These are phyloP conservation scores for Sycon ciliatum DNA, from an alignment of 37 sponge, comb jelly and placozoan genomes.

Conservation along the genomic window DNA sequence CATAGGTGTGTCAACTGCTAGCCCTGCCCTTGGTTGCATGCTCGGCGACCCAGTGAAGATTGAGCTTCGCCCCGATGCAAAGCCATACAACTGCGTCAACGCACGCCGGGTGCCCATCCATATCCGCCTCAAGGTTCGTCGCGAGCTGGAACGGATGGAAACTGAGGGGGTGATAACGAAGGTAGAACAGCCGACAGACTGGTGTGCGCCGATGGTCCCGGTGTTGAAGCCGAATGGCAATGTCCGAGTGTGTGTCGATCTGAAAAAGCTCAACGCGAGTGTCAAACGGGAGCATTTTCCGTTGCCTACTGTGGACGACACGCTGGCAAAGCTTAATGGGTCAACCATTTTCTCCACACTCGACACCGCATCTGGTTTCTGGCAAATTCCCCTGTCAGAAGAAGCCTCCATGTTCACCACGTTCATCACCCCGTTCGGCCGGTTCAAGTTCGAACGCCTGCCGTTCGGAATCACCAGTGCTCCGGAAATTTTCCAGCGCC, in stretches of 20 bases:
- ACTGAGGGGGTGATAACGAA: conserved; percentile 22
- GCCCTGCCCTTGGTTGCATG: too few species aligned
- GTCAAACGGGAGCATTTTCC: conserved; percentile 22
- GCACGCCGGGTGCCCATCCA: conserved; percentile 25
- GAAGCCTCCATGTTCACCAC: conserved; percentile 30
- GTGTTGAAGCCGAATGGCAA: conserved; percentile 13
- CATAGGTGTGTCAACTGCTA: too few species aligned
- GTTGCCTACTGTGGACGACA: conserved; percentile 35
- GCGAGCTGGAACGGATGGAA: conserved; percentile 31
- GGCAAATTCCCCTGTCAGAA: conserved; percentile 36
- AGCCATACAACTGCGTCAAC: conserved; percentile 21
- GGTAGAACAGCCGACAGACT: conserved; percentile 34
- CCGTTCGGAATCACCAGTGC: conserved; percentile 46
- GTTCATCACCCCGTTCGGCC: conserved; percentile 43
- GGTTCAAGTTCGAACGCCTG: conserved; percentile 18
- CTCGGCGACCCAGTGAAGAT: conserved; percentile 26
- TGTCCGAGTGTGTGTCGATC: conserved; percentile 37
- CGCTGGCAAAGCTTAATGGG: conserved; percentile 21
- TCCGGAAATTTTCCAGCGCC: conserved; percentile 40
- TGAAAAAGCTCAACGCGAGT: conserved; percentile 32
- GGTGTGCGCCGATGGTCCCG: conserved; percentile 28
- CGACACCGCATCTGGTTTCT: conserved; percentile 37
- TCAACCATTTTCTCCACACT: conserved; percentile 33
- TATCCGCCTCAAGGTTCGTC: conserved; percentile 18
- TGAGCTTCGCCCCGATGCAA: conserved; percentile 22